Evolutionary conservation across 2,888 invertebrate species (phyloP).

Genomic region (Drosophila macrospina): DNA sequence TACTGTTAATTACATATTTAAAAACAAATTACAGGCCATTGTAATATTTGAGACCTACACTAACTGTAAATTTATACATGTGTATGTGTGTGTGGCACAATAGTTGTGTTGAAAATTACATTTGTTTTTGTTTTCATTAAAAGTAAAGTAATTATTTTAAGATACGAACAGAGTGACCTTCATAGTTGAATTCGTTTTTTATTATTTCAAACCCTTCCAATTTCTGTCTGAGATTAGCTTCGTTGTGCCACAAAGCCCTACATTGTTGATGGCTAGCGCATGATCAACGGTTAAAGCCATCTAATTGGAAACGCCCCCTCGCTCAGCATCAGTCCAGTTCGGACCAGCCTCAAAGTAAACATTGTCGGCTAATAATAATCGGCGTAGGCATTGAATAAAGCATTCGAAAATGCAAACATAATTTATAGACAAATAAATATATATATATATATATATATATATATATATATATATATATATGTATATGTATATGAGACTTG

Average conservation of each 20-base stretch:
- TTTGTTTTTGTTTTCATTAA: slow-evolving; percentile 66
- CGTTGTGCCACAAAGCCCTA: slow-evolving; percentile 1
- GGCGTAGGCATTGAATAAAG: slow-evolving; percentile 32
- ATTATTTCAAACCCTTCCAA: slow-evolving; percentile 19
- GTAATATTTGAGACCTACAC: slow-evolving; percentile 41
- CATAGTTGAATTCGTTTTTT: slow-evolving; percentile 59
- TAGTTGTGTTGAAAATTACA: slow-evolving; percentile 71
- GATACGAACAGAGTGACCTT: slow-evolving; percentile 64
- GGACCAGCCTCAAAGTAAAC: slow-evolving; percentile 22
- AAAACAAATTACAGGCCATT: slow-evolving; percentile 63
- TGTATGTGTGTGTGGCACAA: slow-evolving; percentile 34
- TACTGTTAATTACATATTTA: slow-evolving; percentile 65
- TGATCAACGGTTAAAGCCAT: slow-evolving; percentile 48
- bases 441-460: no score
- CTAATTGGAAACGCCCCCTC: slow-evolving; percentile 59
- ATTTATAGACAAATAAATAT: slow-evolving; percentile 26
- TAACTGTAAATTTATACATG: slow-evolving; percentile 14
- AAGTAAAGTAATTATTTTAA: slow-evolving; percentile 72
- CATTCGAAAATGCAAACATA: slow-evolving; percentile 26
- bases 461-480: neutral
- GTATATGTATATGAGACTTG: no score
- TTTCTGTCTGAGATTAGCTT: slow-evolving; percentile 1
- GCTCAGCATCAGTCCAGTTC: neutral
- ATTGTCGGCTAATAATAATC: slow-evolving; percentile 43
- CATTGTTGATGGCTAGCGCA: slow-evolving; percentile 17